Percentiles rank a stretch among this genome's conserved stretches.
phyloP scores from a whole-genome alignment of 2,888 invertebrate species.

The Hydrotaea cyrtoneurina region DNA sequence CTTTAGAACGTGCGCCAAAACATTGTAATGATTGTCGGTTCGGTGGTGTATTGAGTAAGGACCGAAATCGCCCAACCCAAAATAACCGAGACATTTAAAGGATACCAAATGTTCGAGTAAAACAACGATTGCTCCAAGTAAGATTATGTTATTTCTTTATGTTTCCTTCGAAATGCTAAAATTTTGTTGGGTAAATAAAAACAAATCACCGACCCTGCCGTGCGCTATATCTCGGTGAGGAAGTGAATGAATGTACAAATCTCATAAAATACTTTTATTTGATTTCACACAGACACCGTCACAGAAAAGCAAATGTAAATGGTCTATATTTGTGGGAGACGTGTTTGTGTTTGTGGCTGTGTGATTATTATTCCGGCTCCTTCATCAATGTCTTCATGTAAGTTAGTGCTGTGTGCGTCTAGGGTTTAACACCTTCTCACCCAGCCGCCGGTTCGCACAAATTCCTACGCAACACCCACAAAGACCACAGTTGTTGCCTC shows the following conservation, averaged over 20 bases:
- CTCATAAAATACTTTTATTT: slow-evolving; percentile 29
- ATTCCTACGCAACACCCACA: background rate
- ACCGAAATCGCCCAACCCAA: background rate
- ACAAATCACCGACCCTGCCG: background rate
- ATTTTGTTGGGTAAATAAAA: slow-evolving; percentile 4
- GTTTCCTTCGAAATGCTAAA: slow-evolving; percentile 5
- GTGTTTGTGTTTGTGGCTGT: background rate
- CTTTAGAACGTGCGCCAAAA: background rate
- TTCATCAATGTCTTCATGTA: background rate
- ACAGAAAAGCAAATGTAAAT: background rate
- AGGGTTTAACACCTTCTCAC: slow-evolving; percentile 8
- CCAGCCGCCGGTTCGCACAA: background rate
- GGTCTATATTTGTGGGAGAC: background rate
- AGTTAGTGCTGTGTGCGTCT: background rate
- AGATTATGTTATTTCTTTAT: slow-evolving; percentile 29
- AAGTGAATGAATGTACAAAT: slow-evolving; percentile 23
- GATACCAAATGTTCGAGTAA: slow-evolving; percentile 29
- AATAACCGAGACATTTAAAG: background rate
- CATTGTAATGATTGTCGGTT: background rate
- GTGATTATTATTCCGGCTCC: slow-evolving; percentile 8
- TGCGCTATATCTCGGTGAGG: background rate
- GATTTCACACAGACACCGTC: slow-evolving; percentile 7
- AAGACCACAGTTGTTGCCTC: background rate
- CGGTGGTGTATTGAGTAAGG: slow-evolving; percentile 15
- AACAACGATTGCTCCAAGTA: slow-evolving; percentile 13